Evolutionary conservation across 2,113 vertebrate species (phyloP).

Genomic region (Empidonax traillii): DNA sequence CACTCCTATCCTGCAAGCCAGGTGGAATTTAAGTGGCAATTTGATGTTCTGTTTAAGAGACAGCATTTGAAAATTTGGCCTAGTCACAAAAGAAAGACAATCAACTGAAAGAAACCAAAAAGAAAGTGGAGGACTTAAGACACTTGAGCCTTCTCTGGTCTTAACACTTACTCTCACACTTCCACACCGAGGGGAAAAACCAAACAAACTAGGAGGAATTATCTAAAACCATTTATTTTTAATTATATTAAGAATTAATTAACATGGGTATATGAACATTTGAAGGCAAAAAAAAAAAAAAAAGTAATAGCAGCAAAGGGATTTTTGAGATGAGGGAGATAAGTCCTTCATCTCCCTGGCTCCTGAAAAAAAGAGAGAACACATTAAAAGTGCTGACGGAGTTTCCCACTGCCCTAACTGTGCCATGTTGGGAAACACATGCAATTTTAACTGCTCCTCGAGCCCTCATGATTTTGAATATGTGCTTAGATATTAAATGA

Average conservation of each 20-base stretch:
- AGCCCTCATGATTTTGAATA: not conserved
- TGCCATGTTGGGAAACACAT: conserved; percentile 7
- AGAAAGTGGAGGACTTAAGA: not conserved
- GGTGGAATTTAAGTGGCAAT: conserved; percentile 55
- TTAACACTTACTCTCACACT: not conserved
- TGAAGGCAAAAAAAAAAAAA: not conserved
- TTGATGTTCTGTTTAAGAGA: conserved; percentile 58
- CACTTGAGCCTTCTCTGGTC: not conserved
- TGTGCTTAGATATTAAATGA: not conserved
- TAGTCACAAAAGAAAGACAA: conserved; percentile 14
- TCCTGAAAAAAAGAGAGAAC: conserved; percentile 71
- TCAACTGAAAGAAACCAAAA: not conserved
- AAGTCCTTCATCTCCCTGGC: conserved; percentile 67
- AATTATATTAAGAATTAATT: conserved; percentile 32
- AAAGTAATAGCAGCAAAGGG: conserved; percentile 52
- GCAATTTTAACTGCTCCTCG: conserved; percentile 1
- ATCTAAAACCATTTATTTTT: conserved; percentile 65
- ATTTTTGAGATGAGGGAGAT: conserved; percentile 61
- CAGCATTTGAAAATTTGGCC: conserved; percentile 65
- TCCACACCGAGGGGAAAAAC: conserved; percentile 46
- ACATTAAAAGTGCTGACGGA: conserved; percentile 54
- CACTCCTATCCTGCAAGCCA: conserved; percentile 61
- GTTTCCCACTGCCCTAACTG: not conserved
- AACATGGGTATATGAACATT: conserved; percentile 52
- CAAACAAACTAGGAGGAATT: conserved; percentile 61